Percentiles rank a stretch among this genome's conserved stretches.
Evolutionary conservation across 2,797 vertebrate genomes (phyloP).

Genomic region (Cryptoprocta ferox): DNA sequence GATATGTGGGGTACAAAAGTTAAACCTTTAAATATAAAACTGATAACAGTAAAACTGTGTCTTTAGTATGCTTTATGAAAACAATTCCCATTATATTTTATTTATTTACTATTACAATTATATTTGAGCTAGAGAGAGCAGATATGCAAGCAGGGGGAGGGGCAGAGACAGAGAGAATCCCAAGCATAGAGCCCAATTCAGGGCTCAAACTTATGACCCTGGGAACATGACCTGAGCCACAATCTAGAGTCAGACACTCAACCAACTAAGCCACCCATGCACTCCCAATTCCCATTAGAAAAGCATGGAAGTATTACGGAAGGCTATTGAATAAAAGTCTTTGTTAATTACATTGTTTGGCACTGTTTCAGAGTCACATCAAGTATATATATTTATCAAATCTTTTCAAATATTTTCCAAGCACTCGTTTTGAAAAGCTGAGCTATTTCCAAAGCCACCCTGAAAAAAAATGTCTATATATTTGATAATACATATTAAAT

Average conservation of each 20-base stretch:
- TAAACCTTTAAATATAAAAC: constrained; percentile 40
- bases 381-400: neutral
- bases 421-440: constrained; percentile 40
- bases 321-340: constrained; percentile 1
- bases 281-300: constrained; percentile 39
- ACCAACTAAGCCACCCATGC: too few species aligned
- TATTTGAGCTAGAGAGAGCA: too few species aligned
- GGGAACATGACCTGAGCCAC: too few species aligned
- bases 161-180: too few species aligned
- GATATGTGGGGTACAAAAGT: neutral
- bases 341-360: neutral
- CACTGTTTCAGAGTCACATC: neutral
- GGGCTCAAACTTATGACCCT: too few species aligned
- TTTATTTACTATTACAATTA: too few species aligned
- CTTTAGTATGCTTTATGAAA: neutral
- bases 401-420: constrained; percentile 51
- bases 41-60: neutral
- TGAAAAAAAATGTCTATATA: constrained; percentile 35
- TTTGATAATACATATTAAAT: constrained; percentile 5
- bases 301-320: neutral
- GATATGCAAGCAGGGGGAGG: too few species aligned
- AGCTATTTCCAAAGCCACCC: neutral
- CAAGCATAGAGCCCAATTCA: too few species aligned
- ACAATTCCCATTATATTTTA: neutral
- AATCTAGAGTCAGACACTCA: too few species aligned